Conservation (phyloP, 2,888 invertebrate genomes). For the Synergus gifuensis region DNA sequence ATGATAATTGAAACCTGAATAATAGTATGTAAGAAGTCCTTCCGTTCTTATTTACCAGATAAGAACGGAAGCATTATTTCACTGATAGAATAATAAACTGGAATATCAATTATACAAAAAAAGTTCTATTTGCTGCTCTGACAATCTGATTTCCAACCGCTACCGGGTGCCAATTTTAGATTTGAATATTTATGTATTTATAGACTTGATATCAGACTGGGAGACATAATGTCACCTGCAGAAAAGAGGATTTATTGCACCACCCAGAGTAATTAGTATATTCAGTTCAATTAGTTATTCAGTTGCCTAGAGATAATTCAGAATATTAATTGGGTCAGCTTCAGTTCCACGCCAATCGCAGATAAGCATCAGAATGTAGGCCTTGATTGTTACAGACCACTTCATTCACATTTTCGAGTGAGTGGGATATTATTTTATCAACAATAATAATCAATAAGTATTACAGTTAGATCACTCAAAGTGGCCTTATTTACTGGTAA, state of each 20-base stretch:
- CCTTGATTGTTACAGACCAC: neutral
- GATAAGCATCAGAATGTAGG: neutral
- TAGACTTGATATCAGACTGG: neutral
- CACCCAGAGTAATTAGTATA: neutral
- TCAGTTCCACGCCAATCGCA: neutral
- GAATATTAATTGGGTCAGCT: conserved; percentile 29
- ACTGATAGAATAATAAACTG: neutral
- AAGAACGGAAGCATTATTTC: neutral
- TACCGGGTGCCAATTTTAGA: conserved; percentile 8
- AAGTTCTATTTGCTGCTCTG: neutral
- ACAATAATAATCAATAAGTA: neutral
- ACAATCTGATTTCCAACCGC: neutral
- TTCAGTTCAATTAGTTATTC: conserved; percentile 27
- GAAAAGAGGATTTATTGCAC: conserved; percentile 20
- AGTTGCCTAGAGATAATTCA: conserved; percentile 22
- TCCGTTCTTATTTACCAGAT: neutral
- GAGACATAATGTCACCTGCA: neutral
- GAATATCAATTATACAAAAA: neutral
- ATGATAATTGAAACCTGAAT: neutral
- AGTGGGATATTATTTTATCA: neutral
- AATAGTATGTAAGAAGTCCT: neutral
- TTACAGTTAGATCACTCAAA: neutral
- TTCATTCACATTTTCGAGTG: neutral
- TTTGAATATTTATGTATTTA: conserved; percentile 31
- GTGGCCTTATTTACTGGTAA: neutral